A percentile compares a stretch with the other conserved stretches of the same genome.
phyloP scores from a whole-genome alignment of 2,888 invertebrate genomes.

The Chrysotoxum bicinctum region DNA sequence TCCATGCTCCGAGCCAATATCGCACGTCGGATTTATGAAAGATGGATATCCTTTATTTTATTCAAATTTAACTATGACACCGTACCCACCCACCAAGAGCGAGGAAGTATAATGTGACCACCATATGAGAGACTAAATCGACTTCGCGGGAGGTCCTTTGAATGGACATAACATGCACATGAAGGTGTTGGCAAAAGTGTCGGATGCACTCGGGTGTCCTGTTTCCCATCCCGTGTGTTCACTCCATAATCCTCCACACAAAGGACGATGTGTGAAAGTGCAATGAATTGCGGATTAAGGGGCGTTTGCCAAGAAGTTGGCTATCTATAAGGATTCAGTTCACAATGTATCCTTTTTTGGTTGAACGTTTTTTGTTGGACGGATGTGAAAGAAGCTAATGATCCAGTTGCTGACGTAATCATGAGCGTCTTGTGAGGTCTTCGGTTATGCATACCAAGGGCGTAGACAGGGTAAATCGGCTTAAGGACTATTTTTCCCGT shows the following conservation, averaged over 20 bases:
- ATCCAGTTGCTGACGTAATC: slow-evolving; percentile 69
- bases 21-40: slow-evolving; percentile 62
- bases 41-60: slow-evolving; percentile 68
- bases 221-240: slow-evolving; percentile 45
- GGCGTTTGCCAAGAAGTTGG: slow-evolving; percentile 69
- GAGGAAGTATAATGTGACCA: slow-evolving; percentile 63
- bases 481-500: slow-evolving; percentile 52
- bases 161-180: slow-evolving; percentile 2
- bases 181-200: slow-evolving; percentile 72
- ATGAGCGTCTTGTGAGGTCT: slow-evolving; percentile 67
- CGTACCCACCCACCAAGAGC: slow-evolving; percentile 66
- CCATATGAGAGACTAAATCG: slow-evolving; percentile 47
- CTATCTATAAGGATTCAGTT: slow-evolving; percentile 59
- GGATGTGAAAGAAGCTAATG: slow-evolving; percentile 52
- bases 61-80: slow-evolving; percentile 54
- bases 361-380: slow-evolving; percentile 11
- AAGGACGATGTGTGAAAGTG: slow-evolving; percentile 75
- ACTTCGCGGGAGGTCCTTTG: slow-evolving; percentile 61
- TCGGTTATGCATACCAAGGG: slow-evolving; percentile 32
- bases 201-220: slow-evolving; percentile 64
- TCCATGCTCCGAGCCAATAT: slow-evolving; percentile 43
- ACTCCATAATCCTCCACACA: slow-evolving; percentile 61
- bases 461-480: slow-evolving; percentile 70
- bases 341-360: slow-evolving; percentile 35
- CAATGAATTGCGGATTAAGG: slow-evolving; percentile 75